These are phyloP conservation scores for Calliopsis andreniformis DNA, from an alignment of 1,140 invertebrate species.

Conservation along the genomic window DNA sequence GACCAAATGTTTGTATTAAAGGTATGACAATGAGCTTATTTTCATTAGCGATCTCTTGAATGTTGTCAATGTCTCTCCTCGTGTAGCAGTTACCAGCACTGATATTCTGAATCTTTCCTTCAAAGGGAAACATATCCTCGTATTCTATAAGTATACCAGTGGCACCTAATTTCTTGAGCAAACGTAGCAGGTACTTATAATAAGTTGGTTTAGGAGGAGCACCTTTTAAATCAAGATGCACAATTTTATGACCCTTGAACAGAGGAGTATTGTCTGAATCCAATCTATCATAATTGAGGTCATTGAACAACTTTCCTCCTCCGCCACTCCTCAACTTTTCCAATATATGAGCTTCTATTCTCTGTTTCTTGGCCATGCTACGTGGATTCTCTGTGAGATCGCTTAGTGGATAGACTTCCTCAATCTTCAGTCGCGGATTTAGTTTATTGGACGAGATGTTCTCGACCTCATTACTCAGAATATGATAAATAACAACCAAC, in stretches of 20 bases:
- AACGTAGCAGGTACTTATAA: constrained; percentile 87
- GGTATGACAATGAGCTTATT: constrained; percentile 92
- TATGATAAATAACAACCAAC: constrained; percentile 74
- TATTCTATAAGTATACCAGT: constrained; percentile 96
- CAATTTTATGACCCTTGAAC: constrained; percentile 80
- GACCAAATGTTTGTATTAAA: constrained; percentile 97
- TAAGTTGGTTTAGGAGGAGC: constrained; percentile 90
- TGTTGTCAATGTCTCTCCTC: constrained; percentile 84
- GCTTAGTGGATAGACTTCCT: constrained; percentile 60
- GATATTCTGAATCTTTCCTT: constrained; percentile 85
- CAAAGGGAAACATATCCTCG: constrained; percentile 99
- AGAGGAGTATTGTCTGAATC: constrained; percentile 52
- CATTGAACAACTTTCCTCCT: constrained; percentile 37
- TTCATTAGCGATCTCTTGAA: constrained; percentile 85
- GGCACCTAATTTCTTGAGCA: constrained; percentile 89
- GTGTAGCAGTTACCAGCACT: constrained; percentile 90
- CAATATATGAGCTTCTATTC: constrained; percentile 52
- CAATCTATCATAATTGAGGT: constrained; percentile 41
- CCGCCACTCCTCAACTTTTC: constrained; percentile 34
- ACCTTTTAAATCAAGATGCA: constrained; percentile 96
- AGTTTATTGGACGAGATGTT: constrained; percentile 58
- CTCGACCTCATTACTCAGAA: constrained; percentile 73
- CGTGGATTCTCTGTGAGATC: constrained; percentile 63
- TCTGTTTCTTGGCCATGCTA: constrained; percentile 46
- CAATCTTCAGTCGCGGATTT: constrained; percentile 53